These are phyloP conservation scores for rat (Rattus norvegicus) DNA, from an alignment of 2,113 vertebrate genomes.

Conservation along the genomic window GRCr8 NC_086028.1:21227501-21228000, in stretches of 20 bases:
- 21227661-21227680: neutral
- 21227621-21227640: neutral
- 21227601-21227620: neutral
- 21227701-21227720: neutral
- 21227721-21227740: neutral
- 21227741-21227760: neutral
- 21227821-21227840: neutral
- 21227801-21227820: neutral
- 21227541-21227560: neutral
- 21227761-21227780: neutral
- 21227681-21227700: neutral
- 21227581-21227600: accelerated
- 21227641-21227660: neutral
- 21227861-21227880: neutral
- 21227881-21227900: neutral
- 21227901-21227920: neutral
- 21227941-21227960: neutral
- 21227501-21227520: neutral
- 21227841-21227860: neutral
- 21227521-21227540: neutral
- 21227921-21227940: neutral
- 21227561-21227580: neutral
- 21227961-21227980: neutral
- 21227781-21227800: neutral
- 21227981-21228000: neutral